Percentiles rank a stretch among this genome's conserved stretches.
Conservation (phyloP, 2,797 vertebrate species). For the Holocentrus rufus region DNA sequence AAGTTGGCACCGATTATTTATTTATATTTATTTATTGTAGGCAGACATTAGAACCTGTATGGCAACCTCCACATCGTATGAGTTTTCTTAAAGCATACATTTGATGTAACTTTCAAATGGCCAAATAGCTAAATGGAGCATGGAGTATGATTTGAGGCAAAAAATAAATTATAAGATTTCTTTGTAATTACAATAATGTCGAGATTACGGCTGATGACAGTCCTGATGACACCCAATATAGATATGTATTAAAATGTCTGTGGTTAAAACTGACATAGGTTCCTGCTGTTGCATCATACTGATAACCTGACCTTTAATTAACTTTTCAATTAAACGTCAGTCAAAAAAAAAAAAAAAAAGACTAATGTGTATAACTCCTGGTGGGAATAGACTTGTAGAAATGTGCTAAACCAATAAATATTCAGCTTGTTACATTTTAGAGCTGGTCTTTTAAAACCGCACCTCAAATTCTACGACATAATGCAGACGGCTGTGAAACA, state of each 20-base stretch:
- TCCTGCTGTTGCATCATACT: neutral
- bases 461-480: slow-evolving; percentile 41
- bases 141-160: neutral
- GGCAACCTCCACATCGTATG: too few species aligned
- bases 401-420: slow-evolving; percentile 48
- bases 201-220: too few species aligned
- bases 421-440: slow-evolving; percentile 65
- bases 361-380: too few species aligned
- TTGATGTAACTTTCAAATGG: slow-evolving; percentile 1
- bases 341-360: too few species aligned
- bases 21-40: too few species aligned
- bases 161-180: neutral
- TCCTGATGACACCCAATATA: slow-evolving; percentile 5
- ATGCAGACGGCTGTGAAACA: slow-evolving; percentile 32
- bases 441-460: slow-evolving; percentile 21
- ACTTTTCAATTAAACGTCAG: slow-evolving; percentile 35
- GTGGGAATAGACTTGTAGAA: slow-evolving; percentile 45
- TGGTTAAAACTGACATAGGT: neutral
- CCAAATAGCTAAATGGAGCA: neutral
- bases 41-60: neutral
- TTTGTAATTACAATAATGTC: neutral
- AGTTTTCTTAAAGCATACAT: too few species aligned
- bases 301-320: slow-evolving; percentile 43
- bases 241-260: neutral
- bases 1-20: too few species aligned